Evolutionary conservation across 2,888 invertebrate species (phyloP).

Genomic region (Charanyca ferruginea): DNA sequence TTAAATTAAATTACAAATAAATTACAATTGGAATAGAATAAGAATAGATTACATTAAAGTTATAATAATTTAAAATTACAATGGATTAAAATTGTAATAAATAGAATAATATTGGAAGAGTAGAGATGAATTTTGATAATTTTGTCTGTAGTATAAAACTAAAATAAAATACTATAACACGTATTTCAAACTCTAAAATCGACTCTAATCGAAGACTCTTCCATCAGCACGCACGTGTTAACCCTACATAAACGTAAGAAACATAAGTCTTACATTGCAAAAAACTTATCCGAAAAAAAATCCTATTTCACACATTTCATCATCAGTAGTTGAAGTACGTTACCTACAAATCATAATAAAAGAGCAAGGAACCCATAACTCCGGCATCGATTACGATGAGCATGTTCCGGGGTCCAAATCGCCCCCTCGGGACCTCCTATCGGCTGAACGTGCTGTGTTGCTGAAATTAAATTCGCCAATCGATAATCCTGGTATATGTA

Average conservation of each 20-base stretch:
- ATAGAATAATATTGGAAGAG: too few species aligned
- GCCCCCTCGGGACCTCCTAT: constrained; percentile 68
- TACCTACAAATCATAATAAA: constrained; percentile 67
- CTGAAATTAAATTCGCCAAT: constrained; percentile 79
- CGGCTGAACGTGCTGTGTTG: constrained; percentile 70
- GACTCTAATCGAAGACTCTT: too few species aligned
- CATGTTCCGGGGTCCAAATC: constrained; percentile 70
- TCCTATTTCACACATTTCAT: constrained; percentile 13
- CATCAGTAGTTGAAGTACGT: constrained; percentile 33
- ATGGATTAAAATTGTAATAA: too few species aligned
- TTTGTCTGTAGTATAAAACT: too few species aligned
- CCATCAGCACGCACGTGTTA: background rate
- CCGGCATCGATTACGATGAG: constrained; percentile 66
- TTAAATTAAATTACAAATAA: too few species aligned
- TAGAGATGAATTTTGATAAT: too few species aligned
- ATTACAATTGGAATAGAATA: too few species aligned
- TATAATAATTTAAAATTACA: too few species aligned
- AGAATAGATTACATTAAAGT: too few species aligned
- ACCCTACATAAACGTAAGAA: background rate
- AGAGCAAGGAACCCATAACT: constrained; percentile 55
- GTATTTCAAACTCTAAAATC: background rate
- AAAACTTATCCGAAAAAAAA: constrained; percentile 4
- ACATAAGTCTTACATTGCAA: constrained; percentile 8
- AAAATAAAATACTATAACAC: too few species aligned
- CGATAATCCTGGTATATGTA: constrained; percentile 67